Evolutionary conservation across 92 coral and sea anemone species (phyloP).

Genomic region (Parazoanthus darwini): DNA sequence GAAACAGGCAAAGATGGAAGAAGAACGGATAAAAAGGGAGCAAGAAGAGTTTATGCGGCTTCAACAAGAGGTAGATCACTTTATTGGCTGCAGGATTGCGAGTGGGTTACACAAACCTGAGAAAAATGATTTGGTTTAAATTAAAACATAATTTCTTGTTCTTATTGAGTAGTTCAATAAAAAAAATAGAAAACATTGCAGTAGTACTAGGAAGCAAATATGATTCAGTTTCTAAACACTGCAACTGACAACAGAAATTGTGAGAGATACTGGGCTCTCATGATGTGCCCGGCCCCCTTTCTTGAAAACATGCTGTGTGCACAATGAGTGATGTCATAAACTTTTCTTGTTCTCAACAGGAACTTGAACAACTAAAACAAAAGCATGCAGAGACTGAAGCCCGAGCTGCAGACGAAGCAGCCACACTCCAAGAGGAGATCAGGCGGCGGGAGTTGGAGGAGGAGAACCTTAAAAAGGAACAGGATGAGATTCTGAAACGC

Average conservation of each 20-base stretch:
- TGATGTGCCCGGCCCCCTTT: neutral
- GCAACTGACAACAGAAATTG: no score
- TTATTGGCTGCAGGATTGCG: no score
- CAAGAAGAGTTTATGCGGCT: slow-evolving; percentile 76
- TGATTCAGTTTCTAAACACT: no score
- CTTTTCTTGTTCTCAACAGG: slow-evolving; percentile 44
- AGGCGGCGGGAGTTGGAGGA: slow-evolving; percentile 82
- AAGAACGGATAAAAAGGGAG: slow-evolving; percentile 77
- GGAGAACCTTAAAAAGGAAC: slow-evolving; percentile 28
- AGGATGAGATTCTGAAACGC: slow-evolving; percentile 23
- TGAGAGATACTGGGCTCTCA: neutral
- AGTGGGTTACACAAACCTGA: neutral
- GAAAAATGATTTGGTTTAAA: neutral
- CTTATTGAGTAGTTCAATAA: no score
- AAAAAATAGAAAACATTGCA: no score
- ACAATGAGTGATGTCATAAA: neutral
- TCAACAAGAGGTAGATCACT: slow-evolving; percentile 71
- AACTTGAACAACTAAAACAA: slow-evolving; percentile 77
- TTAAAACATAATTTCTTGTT: no score
- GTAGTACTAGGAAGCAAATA: no score
- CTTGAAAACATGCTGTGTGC: neutral
- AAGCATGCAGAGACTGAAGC: slow-evolving; percentile 81
- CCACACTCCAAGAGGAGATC: slow-evolving; percentile 80
- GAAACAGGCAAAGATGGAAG: slow-evolving; percentile 76
- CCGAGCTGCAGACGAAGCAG: slow-evolving; percentile 81